These are phyloP conservation scores for Equus quagga DNA, from an alignment of 2,113 vertebrate species.

Conservation along the genomic window DNA sequence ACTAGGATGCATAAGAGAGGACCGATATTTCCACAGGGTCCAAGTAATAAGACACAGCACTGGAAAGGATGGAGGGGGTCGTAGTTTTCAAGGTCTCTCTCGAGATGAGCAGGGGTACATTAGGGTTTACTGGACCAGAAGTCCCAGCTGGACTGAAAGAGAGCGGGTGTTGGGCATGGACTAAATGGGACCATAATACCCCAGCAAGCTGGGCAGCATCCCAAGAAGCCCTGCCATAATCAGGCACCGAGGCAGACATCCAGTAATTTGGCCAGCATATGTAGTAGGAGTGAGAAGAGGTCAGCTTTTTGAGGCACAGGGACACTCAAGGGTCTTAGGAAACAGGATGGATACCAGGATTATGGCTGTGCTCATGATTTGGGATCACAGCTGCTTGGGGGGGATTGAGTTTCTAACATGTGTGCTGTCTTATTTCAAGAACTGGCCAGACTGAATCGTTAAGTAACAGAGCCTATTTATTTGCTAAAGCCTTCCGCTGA, in stretches of 20 bases:
- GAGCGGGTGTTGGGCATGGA: not conserved
- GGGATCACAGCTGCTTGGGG: not conserved
- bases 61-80: not conserved
- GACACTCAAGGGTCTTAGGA: not conserved
- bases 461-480: not conserved
- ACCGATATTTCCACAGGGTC: not conserved
- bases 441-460: not conserved
- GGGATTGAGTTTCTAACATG: not conserved
- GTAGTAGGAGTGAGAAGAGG: not conserved
- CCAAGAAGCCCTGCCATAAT: rapidly evolving
- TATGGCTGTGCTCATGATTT: not conserved
- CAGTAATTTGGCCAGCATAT: not conserved
- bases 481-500: not conserved
- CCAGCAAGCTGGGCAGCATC: not conserved
- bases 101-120: not conserved
- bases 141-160: not conserved
- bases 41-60: not conserved
- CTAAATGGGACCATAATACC: rapidly evolving
- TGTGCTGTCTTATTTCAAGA: not conserved
- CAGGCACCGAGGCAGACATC: not conserved
- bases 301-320: not conserved
- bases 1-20: not conserved
- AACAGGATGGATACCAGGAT: not conserved
- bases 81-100: not conserved
- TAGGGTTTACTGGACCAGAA: not conserved